Evolutionary conservation across 2,797 vertebrate species (phyloP), one percentile per base, ranked within the genome.

Genomic region (Danio jaintianensis): DNA sequence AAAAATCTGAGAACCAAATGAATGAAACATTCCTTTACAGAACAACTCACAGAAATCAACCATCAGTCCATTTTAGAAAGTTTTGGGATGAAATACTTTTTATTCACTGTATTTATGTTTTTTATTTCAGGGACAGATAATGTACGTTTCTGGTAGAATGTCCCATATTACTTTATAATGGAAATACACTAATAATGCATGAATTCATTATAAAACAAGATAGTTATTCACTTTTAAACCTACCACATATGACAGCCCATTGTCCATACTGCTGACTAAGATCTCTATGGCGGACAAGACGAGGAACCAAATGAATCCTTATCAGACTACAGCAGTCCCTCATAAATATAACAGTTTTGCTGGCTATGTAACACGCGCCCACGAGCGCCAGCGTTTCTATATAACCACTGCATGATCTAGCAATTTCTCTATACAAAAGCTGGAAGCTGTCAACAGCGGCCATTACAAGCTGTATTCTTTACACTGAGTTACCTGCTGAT

Each of bases 361-460:
- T 92, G 62, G 92, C 92, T 0, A 94, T 91, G 55, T 98, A 99
- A 75, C 96, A 89, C 6, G 96, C 97, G 4, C 98, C 98, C 5
- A 98, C 93, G 75, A 99, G 29, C 4, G 96, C 96, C 74, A 98
- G 88, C 0, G 95, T 92, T 83, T 99, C 97, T 1, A 94, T 4
- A 36, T 96, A 96, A 67, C 90, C 91, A 64, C 78, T 92, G 85
- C 96, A 99, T 3, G 96, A 96, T 58, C 92, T 93, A 82, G 94
- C 94, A 12, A 98, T 92, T 88, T 99, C 96, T 85, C 91, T 90
- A 85, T 95, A 97, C 87, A 99, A 85, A 22, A 98, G 87, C 63
- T 92, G 89, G 87, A 99, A 99, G 83, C 92, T 96, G 92, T 99
- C 98, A 36, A 98, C 98, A 0, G 96, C 95, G 80, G 98, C 97